These are phyloP conservation scores for Euplexia lucipara DNA, from an alignment of 2,888 invertebrate genomes.

Conservation along the genomic window DNA sequence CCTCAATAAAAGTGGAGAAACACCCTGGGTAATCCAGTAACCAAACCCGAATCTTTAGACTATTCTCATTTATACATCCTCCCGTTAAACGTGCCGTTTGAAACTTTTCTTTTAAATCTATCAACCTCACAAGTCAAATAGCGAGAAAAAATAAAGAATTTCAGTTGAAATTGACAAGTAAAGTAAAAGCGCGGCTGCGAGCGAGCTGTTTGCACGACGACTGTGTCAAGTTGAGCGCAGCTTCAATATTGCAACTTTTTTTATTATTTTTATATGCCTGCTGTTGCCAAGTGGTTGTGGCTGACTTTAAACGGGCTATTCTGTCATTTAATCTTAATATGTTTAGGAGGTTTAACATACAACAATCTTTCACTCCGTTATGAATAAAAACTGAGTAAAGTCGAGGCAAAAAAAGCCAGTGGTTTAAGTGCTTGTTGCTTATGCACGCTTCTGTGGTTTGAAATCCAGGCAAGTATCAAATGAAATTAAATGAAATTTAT, in stretches of 20 bases:
- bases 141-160: slow-evolving; percentile 23
- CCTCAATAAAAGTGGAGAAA: neutral
- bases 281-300: slow-evolving; percentile 15
- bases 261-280: slow-evolving; percentile 51
- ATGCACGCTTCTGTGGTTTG: too few species aligned
- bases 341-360: too few species aligned
- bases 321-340: too few species aligned
- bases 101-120: slow-evolving; percentile 30
- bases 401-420: too few species aligned
- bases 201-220: slow-evolving; percentile 34
- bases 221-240: slow-evolving; percentile 48
- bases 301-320: neutral
- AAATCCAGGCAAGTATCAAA: too few species aligned
- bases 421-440: too few species aligned
- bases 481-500: too few species aligned
- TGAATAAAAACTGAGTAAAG: too few species aligned
- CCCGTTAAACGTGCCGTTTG: neutral
- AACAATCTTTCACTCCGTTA: too few species aligned
- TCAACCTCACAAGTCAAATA: slow-evolving; percentile 16
- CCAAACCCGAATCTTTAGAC: neutral
- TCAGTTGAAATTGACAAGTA: slow-evolving; percentile 34
- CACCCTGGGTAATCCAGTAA: neutral
- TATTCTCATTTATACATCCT: neutral
- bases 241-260: slow-evolving; percentile 46
- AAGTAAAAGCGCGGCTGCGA: slow-evolving; percentile 26